A percentile compares a stretch with the other conserved stretches of the same genome.
phyloP scores from a whole-genome alignment of 1,140 invertebrate species.

The Micrasema minimum region DNA sequence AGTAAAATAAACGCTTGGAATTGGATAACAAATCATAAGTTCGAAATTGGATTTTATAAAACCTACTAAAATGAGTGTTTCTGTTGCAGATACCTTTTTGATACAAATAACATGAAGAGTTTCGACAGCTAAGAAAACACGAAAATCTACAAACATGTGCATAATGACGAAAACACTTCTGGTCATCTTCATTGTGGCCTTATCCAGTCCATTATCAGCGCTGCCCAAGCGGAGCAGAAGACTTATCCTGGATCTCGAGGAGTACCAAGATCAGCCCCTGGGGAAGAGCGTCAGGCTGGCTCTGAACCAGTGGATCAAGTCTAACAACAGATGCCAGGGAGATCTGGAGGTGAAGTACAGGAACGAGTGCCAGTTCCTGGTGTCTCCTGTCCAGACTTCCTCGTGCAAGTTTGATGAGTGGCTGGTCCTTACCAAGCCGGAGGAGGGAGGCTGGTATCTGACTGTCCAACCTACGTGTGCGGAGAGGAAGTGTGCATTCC shows the following conservation, averaged over 20 bases:
- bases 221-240: background rate
- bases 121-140: too few species aligned
- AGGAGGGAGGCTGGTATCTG: background rate
- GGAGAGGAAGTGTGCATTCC: background rate
- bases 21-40: too few species aligned
- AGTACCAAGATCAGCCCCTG: background rate
- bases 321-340: background rate
- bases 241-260: constrained; percentile 1
- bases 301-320: background rate
- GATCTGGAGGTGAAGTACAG: constrained; percentile 9
- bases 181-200: too few species aligned
- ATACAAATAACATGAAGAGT: too few species aligned
- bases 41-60: too few species aligned
- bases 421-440: constrained; percentile 12
- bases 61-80: too few species aligned
- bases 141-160: too few species aligned
- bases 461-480: background rate
- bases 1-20: too few species aligned
- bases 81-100: too few species aligned
- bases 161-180: too few species aligned
- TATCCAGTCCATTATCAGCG: too few species aligned
- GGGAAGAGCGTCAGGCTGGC: background rate
- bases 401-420: background rate
- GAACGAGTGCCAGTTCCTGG: background rate
- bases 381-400: background rate